phyloP scores from a whole-genome alignment of 2,113 vertebrate species.

The Butorides virescens region DNA sequence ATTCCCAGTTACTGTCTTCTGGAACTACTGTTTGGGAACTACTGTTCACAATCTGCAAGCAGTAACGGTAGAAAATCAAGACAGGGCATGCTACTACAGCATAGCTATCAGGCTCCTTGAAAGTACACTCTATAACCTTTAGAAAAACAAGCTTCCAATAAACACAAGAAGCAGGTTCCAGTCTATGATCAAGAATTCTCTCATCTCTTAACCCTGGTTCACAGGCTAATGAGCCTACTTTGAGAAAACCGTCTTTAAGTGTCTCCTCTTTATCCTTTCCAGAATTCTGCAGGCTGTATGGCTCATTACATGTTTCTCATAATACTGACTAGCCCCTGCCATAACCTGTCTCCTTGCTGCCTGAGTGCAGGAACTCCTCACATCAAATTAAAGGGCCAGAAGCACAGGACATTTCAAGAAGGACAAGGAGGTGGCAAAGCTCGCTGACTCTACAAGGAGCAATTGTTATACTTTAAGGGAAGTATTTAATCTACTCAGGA shows the following conservation, averaged over 20 bases:
- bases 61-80: background rate
- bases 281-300: background rate
- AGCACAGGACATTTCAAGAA: background rate
- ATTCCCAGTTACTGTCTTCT: background rate
- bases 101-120: background rate
- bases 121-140: background rate
- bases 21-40: background rate
- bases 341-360: background rate
- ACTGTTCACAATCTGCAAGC: background rate
- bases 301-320: background rate
- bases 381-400: background rate
- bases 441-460: background rate
- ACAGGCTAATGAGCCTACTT: background rate
- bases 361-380: background rate
- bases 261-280: background rate
- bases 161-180: background rate
- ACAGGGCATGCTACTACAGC: background rate
- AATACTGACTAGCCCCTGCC: background rate
- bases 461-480: background rate
- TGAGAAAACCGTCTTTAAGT: background rate
- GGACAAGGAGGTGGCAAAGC: background rate
- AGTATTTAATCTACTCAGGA: background rate
- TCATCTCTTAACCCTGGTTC: background rate
- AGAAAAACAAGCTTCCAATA: conserved; percentile 18
- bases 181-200: background rate